A percentile compares a stretch with the other conserved stretches of the same genome.
These are phyloP conservation scores for Campylorhamphus procurvoides DNA, from an alignment of 2,113 vertebrate genomes.

Conservation along the genomic window DNA sequence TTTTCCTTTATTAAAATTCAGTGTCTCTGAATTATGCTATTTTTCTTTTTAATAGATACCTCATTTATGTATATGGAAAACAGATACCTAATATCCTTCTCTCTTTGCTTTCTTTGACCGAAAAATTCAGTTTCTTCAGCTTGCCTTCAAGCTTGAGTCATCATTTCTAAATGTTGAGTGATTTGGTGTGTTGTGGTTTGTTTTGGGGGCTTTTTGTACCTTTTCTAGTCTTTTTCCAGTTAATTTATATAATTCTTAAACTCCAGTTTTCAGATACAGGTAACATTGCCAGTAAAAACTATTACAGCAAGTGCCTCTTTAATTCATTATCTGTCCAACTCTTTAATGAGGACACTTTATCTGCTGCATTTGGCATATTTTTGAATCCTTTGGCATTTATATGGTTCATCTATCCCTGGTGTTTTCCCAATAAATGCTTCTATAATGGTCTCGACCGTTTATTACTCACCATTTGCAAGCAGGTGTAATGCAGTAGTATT, in stretches of 20 bases:
- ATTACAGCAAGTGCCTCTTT: not conserved
- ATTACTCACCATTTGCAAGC: not conserved
- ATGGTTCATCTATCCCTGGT: not conserved
- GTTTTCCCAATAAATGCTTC: not conserved
- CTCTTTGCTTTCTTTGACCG: not conserved
- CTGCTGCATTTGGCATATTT: not conserved
- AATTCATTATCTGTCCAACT: not conserved
- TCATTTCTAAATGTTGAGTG: not conserved
- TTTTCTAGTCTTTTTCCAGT: not conserved
- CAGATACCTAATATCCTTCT: not conserved
- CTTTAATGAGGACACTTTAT: not conserved
- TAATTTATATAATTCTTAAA: not conserved
- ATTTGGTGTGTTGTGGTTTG: not conserved
- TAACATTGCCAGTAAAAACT: not conserved
- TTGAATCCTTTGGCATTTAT: not conserved
- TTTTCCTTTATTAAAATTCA: not conserved
- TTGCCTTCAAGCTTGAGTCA: not conserved
- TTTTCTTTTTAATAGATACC: not conserved
- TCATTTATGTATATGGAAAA: not conserved
- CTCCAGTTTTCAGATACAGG: not conserved
- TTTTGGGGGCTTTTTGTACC: not conserved
- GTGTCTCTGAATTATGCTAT: not conserved
- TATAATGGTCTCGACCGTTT: not conserved
- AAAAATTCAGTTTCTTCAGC: not conserved
- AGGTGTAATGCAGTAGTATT: not conserved